Evolutionary conservation across 1,140 invertebrate genomes (phyloP), one percentile per base, ranked within the genome.

Genomic region (Mycetomoellerius zeteki): DNA sequence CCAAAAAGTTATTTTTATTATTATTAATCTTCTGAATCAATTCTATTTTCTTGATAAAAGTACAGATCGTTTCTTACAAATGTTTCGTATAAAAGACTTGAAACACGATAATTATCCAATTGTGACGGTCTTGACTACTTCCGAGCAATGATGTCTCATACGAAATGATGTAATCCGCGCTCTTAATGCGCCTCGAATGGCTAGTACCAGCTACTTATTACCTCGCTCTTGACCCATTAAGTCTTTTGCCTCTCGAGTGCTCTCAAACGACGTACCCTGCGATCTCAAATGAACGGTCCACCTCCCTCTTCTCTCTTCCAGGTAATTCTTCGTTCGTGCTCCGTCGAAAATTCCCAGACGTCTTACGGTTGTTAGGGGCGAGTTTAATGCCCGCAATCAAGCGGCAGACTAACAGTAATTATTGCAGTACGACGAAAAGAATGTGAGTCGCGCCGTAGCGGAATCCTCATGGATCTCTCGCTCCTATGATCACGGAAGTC

Each of bases 281-380:
- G 67, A 82, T 73, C 80, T 60, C 69, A 37, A 50, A 56, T 52
- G 21, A 86, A 77, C 65, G 43, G 30, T 67, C 52, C 33, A n/a
- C 19, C 67, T 50, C 24, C 30, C 65, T 27, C 37, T 33, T n/a
- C 21, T 56, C 30, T 58, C n/a, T 24, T 21, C 16, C 52, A 19
- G 58, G 37, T 69, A 47, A 71, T 72, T 37, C 71, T 27, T 10
- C 50, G 19, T 24, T 21, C 65, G 19, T 47, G 6, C 84, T 14
- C 19, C 73, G 37, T 56, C 77, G 54, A 71, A 69, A 78, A 87
- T 90, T 90, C 88, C 88, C 88, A 89, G 85, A 89, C 84, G 85
- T 47, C 67, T 54, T 67, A 76, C 50, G 62, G 77, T 82, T 86
- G 21, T 69, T 69, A 72, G 21, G 37, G 78, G 60, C 69, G 24